phyloP scores from a whole-genome alignment of 2,888 invertebrate species.

The Andrena fulva region DNA sequence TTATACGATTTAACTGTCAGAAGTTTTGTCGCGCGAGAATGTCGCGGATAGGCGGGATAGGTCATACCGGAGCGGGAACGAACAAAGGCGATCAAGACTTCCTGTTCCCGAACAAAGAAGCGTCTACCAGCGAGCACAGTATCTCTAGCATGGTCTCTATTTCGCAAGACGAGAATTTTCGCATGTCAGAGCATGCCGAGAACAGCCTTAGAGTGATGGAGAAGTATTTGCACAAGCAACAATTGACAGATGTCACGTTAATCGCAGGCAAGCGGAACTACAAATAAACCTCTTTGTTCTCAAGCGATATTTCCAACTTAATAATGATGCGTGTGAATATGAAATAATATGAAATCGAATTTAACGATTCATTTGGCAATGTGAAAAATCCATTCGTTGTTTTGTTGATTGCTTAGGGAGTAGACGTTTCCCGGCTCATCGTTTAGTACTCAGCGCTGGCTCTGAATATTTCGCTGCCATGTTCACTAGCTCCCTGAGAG shows the following conservation, averaged over 20 bases:
- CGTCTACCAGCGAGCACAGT: constrained; percentile 80
- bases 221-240: constrained; percentile 91
- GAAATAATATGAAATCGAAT: not conserved
- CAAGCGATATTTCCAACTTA: not conserved
- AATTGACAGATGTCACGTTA: constrained; percentile 94
- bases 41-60: constrained; percentile 55
- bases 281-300: constrained; percentile 24
- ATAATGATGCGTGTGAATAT: not conserved
- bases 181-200: constrained; percentile 92
- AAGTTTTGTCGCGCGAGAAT: constrained; percentile 57
- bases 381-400: not conserved
- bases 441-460: constrained; percentile 95
- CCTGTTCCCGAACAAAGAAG: constrained; percentile 75
- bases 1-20: constrained; percentile 28
- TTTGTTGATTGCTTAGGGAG: constrained; percentile 78
- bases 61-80: constrained; percentile 35
- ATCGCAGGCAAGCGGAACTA: constrained; percentile 88
- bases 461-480: constrained; percentile 98
- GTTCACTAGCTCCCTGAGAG: constrained; percentile 95
- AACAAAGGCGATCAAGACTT: constrained; percentile 75
- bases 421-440: constrained; percentile 91
- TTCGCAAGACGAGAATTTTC: constrained; percentile 92
- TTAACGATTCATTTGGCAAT: not conserved
- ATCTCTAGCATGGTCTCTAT: constrained; percentile 83
- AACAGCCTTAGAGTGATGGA: constrained; percentile 93